These are phyloP conservation scores for Teleogryllus occipitalis DNA, from an alignment of 1,140 invertebrate species.

Conservation along the genomic window DNA sequence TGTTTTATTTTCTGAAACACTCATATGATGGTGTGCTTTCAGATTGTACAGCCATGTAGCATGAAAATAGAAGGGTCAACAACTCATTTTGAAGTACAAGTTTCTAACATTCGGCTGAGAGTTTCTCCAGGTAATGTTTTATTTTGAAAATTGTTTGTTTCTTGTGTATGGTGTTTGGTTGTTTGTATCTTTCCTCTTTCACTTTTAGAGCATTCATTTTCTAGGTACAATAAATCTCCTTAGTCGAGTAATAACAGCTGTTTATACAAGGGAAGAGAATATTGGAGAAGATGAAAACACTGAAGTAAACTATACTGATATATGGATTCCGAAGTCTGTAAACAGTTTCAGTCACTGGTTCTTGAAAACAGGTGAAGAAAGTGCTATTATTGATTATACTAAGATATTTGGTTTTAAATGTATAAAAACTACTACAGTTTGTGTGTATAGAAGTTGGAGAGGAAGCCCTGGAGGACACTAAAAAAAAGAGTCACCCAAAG, in stretches of 20 bases:
- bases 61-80: constrained; percentile 66
- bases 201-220: constrained; percentile 19
- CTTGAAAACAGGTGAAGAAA: constrained; percentile 55
- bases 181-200: not conserved
- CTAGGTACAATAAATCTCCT: constrained; percentile 76
- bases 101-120: constrained; percentile 73
- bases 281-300: constrained; percentile 33
- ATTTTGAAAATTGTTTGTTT: not conserved
- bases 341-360: constrained; percentile 70
- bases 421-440: not conserved
- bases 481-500: not conserved
- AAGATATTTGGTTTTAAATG: not conserved
- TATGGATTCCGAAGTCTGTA: constrained; percentile 65
- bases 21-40: constrained; percentile 22
- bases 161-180: not conserved
- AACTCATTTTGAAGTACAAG: constrained; percentile 64
- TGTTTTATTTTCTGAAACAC: no score
- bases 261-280: constrained; percentile 35
- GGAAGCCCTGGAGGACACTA: not conserved
- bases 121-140: constrained; percentile 61
- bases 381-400: not conserved
- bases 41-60: constrained; percentile 68
- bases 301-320: constrained; percentile 48
- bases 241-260: constrained; percentile 60
- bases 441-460: not conserved